phyloP scores from a whole-genome alignment of 2,797 vertebrate species.

The Brachyrhaphis roseni region DNA sequence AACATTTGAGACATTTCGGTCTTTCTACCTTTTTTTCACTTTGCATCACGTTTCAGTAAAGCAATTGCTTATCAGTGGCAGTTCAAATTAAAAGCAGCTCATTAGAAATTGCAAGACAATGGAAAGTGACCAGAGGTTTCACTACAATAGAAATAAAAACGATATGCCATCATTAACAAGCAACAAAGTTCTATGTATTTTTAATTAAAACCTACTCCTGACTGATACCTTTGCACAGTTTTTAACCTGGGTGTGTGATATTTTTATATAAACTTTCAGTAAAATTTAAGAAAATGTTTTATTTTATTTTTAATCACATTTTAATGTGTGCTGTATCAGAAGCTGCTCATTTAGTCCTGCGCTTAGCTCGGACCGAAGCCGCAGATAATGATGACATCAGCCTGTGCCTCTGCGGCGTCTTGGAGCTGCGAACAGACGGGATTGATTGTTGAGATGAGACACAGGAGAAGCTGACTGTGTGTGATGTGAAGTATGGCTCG shows the following conservation, averaged over 20 bases:
- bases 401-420: neutral
- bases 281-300: neutral
- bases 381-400: conserved; percentile 8
- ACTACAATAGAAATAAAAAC: neutral
- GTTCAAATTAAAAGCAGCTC: neutral
- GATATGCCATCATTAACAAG: neutral
- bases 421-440: neutral
- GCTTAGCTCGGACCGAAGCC: neutral
- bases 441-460: neutral
- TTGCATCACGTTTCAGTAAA: neutral
- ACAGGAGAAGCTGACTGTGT: neutral
- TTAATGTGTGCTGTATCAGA: neutral
- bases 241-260: too few species aligned
- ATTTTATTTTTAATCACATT: neutral
- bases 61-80: neutral
- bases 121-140: neutral
- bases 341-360: neutral
- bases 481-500: conserved; percentile 8
- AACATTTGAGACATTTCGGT: neutral
- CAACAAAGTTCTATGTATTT: neutral
- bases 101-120: neutral
- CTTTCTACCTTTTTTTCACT: neutral
- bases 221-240: neutral
- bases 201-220: neutral
- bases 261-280: neutral